Evolutionary conservation across 1,140 invertebrate genomes (phyloP), one percentile per base, ranked within the genome.

Genomic region (Philotrypesis tridentata): DNA sequence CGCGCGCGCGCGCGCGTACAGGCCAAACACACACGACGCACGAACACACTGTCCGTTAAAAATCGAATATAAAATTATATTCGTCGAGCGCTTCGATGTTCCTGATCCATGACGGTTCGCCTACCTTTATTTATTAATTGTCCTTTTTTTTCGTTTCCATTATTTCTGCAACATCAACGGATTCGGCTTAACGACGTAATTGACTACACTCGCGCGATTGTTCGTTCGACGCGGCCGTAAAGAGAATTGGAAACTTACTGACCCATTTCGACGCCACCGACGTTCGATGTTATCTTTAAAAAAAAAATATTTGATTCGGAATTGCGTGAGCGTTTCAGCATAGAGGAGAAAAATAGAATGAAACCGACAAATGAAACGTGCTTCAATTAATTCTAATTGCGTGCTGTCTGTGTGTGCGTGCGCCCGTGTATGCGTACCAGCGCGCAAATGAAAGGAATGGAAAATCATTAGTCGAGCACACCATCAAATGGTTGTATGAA

Each of bases 221-320:
- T 80, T 29, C 55, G 17, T 17, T 67, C 27, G 21, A 31, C 61
- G 33, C 17, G 33, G 25, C 65, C 55, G 27, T 27, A 71, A 1
- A 73, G 25, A 72, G 67, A 80, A 67, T 67, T 31, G 23, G 2
- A 79, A 40, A 40, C 61, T 17, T 68, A 17, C 14, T 80, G 71
- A 80, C 79, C 78, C 43, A 72, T 67, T 80, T 74, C 33, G 14
- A n/a, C n/a, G 23, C 21, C 12, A 79, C 14, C 60, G 65, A 7
- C 65, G 3, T 78, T 78, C 29, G 76, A 78, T 48, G 27, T 60
- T 70, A 78, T 70, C 25, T 78, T n/a, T n/a, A n/a, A n/a, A 70
- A 31, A 78, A 70, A 65, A 70, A 70, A 70, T 21, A 23, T 55
- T 70, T 70, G 37, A 78, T 70, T 68, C 40, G 23, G 9, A 43